These are phyloP conservation scores for Pardosa pseudoannulata DNA, from an alignment of 2,888 invertebrate genomes.

Conservation along the genomic window DNA sequence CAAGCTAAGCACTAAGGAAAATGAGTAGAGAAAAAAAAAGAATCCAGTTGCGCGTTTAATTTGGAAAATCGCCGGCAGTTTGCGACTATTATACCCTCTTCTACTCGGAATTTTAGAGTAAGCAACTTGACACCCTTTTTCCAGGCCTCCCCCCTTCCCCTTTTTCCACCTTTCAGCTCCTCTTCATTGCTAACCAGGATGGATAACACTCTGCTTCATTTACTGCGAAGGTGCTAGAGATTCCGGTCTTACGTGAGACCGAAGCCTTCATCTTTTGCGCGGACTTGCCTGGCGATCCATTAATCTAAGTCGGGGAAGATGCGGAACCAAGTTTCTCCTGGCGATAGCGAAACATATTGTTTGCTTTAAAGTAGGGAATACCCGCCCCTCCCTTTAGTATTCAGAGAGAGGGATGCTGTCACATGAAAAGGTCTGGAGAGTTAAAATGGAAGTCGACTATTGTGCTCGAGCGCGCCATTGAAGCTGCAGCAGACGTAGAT, in stretches of 20 bases:
- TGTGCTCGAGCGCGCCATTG: neutral
- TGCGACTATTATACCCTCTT: too few relatives aligned
- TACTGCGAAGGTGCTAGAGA: neutral
- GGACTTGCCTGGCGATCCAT: neutral
- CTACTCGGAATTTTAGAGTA: too few relatives aligned
- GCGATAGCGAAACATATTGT: neutral
- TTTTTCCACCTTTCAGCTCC: neutral
- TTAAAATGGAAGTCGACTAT: neutral
- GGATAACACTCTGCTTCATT: neutral
- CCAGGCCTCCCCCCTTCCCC: neutral
- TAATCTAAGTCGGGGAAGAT: neutral
- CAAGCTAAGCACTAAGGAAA: too few relatives aligned
- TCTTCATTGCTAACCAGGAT: constrained; percentile 5
- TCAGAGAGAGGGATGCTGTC: neutral
- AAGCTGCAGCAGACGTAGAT: neutral
- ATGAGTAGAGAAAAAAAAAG: too few relatives aligned
- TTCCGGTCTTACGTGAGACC: neutral
- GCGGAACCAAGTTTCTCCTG: neutral
- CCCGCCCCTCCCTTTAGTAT: neutral
- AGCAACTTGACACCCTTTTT: neutral
- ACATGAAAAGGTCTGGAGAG: neutral
- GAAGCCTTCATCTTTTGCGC: neutral
- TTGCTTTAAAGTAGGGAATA: constrained; percentile 9
- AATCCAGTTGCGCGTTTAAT: too few relatives aligned
- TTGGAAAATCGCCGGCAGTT: too few relatives aligned